These are phyloP conservation scores for Ichneumon xanthorius DNA, from an alignment of 2,888 invertebrate species.

Conservation along the genomic window DNA sequence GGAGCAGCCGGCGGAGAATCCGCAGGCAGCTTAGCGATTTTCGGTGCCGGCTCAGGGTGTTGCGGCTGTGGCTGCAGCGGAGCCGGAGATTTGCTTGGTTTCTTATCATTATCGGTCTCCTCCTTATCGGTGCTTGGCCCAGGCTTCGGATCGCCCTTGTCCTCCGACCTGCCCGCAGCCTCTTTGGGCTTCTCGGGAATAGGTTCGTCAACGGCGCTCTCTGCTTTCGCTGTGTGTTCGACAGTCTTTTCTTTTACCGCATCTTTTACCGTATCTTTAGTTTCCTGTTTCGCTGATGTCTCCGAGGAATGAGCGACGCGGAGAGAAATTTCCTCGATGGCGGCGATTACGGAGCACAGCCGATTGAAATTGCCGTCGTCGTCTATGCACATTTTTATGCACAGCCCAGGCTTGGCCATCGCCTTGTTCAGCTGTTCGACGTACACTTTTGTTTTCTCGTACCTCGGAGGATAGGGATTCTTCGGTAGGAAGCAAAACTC, in stretches of 20 bases:
- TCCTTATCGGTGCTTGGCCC: not conserved
- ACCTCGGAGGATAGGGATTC: slow-evolving; percentile 18
- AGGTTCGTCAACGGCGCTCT: not conserved
- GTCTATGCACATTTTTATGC: slow-evolving; percentile 64
- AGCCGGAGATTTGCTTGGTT: not conserved
- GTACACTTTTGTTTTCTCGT: slow-evolving; percentile 40
- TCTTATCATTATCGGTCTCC: not conserved
- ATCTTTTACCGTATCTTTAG: not conserved
- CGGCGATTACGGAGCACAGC: slow-evolving; percentile 71
- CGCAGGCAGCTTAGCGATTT: not conserved
- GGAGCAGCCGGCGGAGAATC: no score
- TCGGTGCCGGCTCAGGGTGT: not conserved
- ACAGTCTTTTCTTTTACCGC: not conserved
- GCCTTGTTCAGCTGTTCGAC: slow-evolving; percentile 24
- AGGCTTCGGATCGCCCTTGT: not conserved
- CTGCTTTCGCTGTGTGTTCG: not conserved
- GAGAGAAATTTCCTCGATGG: slow-evolving; percentile 65
- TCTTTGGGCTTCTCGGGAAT: not conserved
- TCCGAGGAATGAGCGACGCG: slow-evolving; percentile 18
- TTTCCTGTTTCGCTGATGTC: slow-evolving; percentile 19
- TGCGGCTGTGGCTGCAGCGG: not conserved
- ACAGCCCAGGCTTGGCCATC: slow-evolving; percentile 30
- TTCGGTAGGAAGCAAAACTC: slow-evolving; percentile 64
- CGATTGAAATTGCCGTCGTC: slow-evolving; percentile 21
- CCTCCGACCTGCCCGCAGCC: not conserved